phyloP scores from a whole-genome alignment of 1,140 invertebrate species.

The Palaemon carinicauda region DNA sequence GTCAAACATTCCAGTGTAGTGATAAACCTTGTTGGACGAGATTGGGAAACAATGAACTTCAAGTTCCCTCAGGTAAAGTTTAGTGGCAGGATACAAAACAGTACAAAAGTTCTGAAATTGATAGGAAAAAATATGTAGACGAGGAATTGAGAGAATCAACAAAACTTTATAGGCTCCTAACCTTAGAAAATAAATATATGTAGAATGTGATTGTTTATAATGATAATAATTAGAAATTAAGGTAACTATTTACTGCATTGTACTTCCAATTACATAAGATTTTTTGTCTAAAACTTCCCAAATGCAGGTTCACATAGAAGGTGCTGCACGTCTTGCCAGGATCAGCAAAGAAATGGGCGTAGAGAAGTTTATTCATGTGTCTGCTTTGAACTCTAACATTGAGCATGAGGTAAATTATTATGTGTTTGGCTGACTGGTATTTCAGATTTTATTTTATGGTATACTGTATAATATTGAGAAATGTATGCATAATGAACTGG shows the following conservation, averaged over 20 bases:
- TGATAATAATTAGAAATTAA: background rate
- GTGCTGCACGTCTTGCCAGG: constrained; percentile 78
- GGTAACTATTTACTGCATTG: background rate
- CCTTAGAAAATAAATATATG: background rate
- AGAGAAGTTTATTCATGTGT: constrained; percentile 85
- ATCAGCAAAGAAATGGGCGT: constrained; percentile 80
- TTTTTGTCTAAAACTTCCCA: background rate
- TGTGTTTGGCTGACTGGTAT: background rate
- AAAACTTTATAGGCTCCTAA: too few relatives aligned
- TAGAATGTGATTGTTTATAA: background rate
- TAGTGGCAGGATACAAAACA: too few relatives aligned
- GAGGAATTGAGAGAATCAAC: too few relatives aligned
- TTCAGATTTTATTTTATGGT: background rate
- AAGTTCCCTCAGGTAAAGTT: constrained; percentile 77
- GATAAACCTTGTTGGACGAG: constrained; percentile 91
- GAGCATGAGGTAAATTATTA: constrained; percentile 69
- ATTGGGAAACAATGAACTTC: constrained; percentile 92
- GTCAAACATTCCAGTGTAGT: constrained; percentile 97
- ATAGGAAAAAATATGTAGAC: too few relatives aligned
- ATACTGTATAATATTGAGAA: background rate
- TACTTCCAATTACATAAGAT: background rate
- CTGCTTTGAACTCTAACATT: constrained; percentile 76
- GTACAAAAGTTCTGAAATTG: too few relatives aligned
- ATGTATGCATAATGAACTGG: background rate
- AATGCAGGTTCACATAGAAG: constrained; percentile 69